Conservation (phyloP, 2,797 vertebrate genomes). For the Clamator glandarius region DNA sequence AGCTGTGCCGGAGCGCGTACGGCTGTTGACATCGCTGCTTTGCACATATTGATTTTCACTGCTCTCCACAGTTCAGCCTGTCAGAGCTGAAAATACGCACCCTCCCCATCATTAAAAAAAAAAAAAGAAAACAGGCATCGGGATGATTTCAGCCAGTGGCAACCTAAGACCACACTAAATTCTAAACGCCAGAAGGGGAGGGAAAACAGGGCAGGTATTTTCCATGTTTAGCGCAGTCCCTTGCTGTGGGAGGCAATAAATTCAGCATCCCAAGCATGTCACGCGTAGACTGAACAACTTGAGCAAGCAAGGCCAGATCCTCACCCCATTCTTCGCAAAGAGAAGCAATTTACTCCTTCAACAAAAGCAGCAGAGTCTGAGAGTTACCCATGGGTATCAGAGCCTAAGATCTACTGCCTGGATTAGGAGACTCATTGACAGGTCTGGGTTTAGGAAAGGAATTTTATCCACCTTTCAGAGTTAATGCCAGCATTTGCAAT, state of each 20-base stretch:
- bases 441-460: neutral
- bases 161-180: neutral
- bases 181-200: neutral
- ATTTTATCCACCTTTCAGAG: neutral
- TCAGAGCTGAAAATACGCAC: neutral
- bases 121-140: neutral
- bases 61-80: neutral
- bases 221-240: neutral
- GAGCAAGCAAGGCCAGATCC: neutral
- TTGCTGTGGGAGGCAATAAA: neutral
- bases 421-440: slow-evolving; percentile 17
- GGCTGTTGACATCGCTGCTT: neutral
- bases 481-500: neutral
- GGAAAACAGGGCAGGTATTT: neutral
- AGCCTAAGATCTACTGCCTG: neutral
- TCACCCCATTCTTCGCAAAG: neutral
- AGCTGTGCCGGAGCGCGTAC: rapidly evolving
- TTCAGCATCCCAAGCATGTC: neutral
- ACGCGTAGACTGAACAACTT: neutral
- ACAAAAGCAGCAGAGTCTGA: neutral
- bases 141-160: neutral
- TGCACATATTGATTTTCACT: neutral
- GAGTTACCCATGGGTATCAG: neutral
- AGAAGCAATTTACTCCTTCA: slow-evolving; percentile 34
- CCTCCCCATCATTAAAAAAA: neutral